Base-by-base conservation (phyloP, 2,113 vertebrate genomes). In the Nicator chloris region DNA sequence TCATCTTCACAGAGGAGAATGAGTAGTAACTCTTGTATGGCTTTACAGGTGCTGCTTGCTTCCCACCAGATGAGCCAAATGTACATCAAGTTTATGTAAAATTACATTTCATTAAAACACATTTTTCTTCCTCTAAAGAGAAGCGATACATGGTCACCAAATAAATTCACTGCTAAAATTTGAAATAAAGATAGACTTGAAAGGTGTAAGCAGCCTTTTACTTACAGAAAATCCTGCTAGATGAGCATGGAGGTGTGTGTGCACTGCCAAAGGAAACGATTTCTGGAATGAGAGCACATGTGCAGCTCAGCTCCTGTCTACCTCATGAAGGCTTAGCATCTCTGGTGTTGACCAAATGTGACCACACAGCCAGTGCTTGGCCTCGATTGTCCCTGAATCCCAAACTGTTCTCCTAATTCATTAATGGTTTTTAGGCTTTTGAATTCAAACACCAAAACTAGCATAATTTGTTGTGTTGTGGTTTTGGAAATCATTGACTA, bases 221-320 rank as follows among this genome's bases (percentile, higher is more conserved):
- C 42, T 56, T 47, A 23, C 2, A 64, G 44, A 39, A 54, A 45
- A 30, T 30, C 57, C 27, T 35, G 7, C 13, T 40, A 26, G 63
- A 37, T 37, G 54, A 54, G 22, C 44, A 17, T 0, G 3, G 14
- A 18, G 3, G 7, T 28, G 24, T 33, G 16, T 12, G 39, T 44
- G 16, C 7, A 3, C 5, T 71, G 63, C 37, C 24, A 27, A 42
- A 71, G 17, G 35, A 93, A 82, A 19, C 7, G 6, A 6, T 2
- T 35, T 77, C 49, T 84, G 59, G 19, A 23, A 11, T 0, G 0
- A 59, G 15, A 69, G 40, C 53, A 20, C 0, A 3, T 3, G 28
- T 45, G 24, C 11, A 11, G 65, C 53, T n/a, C 33, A 27, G 26
- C 44, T 88, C 44, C 39, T 0, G 0, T 26, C 45, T 39, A 28